Evolutionary conservation across 2,888 invertebrate genomes (phyloP), one percentile per base, ranked within the genome.

Genomic region (Elegia similella): DNA sequence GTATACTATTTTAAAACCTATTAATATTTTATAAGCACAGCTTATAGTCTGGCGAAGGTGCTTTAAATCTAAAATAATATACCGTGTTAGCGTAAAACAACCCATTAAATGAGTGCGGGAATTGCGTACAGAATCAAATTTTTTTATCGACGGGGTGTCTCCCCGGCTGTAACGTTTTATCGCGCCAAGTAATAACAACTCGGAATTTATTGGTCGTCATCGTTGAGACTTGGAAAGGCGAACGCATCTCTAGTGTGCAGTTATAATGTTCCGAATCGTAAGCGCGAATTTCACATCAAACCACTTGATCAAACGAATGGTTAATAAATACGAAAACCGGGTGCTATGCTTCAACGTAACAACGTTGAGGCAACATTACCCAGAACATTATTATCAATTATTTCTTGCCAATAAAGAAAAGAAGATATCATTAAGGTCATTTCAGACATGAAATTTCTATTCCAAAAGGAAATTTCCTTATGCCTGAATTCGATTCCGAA

Each of bases 181-280:
- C 67, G 71, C 68, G 64, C 47, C 59, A 57, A 67, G 72, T 72
- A 73, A 70, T 70, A 72, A 72, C 68, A 68, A 67, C 65, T 64
- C 61, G 52, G 62, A 74, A 75, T 77, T 79, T 76, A 79, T 75
- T 69, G 70, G 68, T 64, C 71, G 68, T 76, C 71, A 67, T 67
- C 68, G 65, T 63, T 68, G 69, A 72, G 72, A 61, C 60, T 65
- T 60, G 57, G 62, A 70, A 70, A 68, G 60, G 63, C 66, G 62
- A 64, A 68, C 69, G 68, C 69, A 69, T 62, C 61, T 60, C 46
- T 57, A 42, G 29, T 53, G 42, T 42, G 42, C 52, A 42, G 42
- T 42, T 53, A 42, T 53, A 17, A 53, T 34, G 34, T 17, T 50
- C 16, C 34, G 17, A 38, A 50, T 34, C 32, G 34, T 50, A 50